Percentiles rank a stretch among this genome's conserved stretches.
Conservation (phyloP, 2,797 vertebrate genomes). For the Lemur catta region DNA sequence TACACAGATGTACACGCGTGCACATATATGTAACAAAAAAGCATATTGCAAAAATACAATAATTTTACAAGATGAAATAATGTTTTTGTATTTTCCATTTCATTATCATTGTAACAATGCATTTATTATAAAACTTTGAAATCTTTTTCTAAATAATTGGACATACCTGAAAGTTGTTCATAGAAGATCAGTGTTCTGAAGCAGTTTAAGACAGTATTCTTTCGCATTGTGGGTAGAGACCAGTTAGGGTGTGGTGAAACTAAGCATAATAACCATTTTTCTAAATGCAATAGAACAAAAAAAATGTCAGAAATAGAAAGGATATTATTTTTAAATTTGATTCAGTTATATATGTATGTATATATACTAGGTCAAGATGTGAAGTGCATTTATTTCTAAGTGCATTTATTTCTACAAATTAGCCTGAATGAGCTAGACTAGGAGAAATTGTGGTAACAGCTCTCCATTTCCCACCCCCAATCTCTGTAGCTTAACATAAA, state of each 20-base stretch:
- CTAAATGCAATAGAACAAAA: neutral
- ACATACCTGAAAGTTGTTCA: neutral
- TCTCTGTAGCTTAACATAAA: neutral
- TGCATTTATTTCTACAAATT: neutral
- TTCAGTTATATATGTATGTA: neutral
- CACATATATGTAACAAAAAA: neutral
- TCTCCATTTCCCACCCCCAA: neutral
- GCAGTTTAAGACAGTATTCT: neutral
- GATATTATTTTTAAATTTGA: neutral
- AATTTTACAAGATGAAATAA: neutral
- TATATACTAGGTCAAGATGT: neutral
- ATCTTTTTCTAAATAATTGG: neutral
- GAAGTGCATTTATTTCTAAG: slow-evolving; percentile 32
- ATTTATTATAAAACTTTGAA: neutral
- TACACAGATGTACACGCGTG: no score
- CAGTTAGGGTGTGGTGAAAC: neutral
- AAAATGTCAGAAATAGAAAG: slow-evolving; percentile 16
- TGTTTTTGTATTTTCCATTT: neutral
- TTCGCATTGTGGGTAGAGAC: neutral
- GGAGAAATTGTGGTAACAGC: neutral
- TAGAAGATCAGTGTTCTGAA: neutral
- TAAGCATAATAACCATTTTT: neutral
- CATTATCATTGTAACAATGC: neutral
- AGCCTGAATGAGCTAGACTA: neutral
- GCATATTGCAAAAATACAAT: neutral